Base-by-base conservation (phyloP, 2,797 vertebrate species). In the Pangasius mekongensis region DNA sequence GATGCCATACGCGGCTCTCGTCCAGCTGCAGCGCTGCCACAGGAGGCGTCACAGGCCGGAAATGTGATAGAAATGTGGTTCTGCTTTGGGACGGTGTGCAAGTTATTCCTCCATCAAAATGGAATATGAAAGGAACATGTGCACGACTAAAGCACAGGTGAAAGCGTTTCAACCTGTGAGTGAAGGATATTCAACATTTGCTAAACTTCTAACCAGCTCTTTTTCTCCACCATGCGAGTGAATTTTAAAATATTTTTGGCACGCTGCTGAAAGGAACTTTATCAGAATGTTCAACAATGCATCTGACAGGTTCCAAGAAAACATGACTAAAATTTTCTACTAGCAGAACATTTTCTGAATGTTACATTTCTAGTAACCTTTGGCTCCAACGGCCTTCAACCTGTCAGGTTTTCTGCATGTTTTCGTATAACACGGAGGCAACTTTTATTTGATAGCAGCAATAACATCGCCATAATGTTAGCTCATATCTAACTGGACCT, bases 11-110 rank as follows among this genome's bases (percentile, higher is more conserved):
- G 83, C 47, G 56, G 62, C 67, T 81, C 58, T 84, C 2, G 52
- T 69, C 67, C 69, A 33, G 43, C 88, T 87, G 54, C 83, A 89
- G 66, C 47, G 73, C 60, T 83, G 62, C 85, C 49, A 52, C 78
- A 83, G 43, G 18, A 64, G 36, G 69, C 18, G 39, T 87, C 88
- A 87, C 80, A 43, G 58, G 86, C 69, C 62, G 33, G 30, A 86
- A 90, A 69, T 69, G 52, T 89, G 71, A 83, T 49, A 74, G 64
- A 85, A 82, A 77, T 39, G 39, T 82, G 86, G 36, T 81, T 60
- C 78, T 43, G n/a, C 5, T 83, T 64, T 64, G 2, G 30, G 5
- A 60, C 13, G 6, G 11, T 20, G 22, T 83, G 60, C 39, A 83
- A 49, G 66, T 27, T 43, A n/a, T 82, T 82, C 58, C 27, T 64